phyloP scores from a whole-genome alignment of 2,113 vertebrate species.

The Phylloscopus trochilus region DNA sequence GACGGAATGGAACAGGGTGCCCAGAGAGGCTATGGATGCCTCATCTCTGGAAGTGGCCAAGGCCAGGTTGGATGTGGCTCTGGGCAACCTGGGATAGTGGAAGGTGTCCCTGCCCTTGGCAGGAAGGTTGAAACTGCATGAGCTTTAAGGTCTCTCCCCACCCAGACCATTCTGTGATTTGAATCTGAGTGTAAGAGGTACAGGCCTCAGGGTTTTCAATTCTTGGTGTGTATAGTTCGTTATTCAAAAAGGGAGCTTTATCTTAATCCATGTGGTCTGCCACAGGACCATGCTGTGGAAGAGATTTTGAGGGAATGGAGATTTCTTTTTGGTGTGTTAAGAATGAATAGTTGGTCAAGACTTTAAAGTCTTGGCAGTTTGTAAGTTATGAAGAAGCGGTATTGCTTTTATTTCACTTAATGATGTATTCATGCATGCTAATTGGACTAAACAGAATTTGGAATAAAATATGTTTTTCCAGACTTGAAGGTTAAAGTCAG shows the following conservation, averaged over 20 bases:
- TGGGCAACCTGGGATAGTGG: not conserved
- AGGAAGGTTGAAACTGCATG: not conserved
- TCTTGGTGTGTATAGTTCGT: not conserved
- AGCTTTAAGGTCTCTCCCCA: not conserved
- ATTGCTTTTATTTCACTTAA: not conserved
- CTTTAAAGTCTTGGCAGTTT: not conserved
- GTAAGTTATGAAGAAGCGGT: not conserved
- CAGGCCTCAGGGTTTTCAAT: not conserved
- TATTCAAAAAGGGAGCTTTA: not conserved
- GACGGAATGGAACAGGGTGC: fast-evolving
- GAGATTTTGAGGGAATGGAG: not conserved
- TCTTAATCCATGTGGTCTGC: not conserved
- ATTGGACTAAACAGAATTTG: not conserved
- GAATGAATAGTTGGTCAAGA: not conserved
- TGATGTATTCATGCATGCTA: not conserved
- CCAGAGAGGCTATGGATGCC: not conserved
- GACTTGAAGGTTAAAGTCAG: not conserved
- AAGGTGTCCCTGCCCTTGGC: not conserved
- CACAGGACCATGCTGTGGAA: not conserved
- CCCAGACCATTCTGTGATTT: not conserved
- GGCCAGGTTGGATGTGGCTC: not conserved
- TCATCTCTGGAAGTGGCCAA: not conserved
- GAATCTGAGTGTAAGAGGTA: not conserved
- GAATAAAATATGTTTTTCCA: not conserved
- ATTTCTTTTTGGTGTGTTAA: not conserved